Base-by-base conservation (phyloP, 2,888 invertebrate genomes). In the Cerastis leucographa region DNA sequence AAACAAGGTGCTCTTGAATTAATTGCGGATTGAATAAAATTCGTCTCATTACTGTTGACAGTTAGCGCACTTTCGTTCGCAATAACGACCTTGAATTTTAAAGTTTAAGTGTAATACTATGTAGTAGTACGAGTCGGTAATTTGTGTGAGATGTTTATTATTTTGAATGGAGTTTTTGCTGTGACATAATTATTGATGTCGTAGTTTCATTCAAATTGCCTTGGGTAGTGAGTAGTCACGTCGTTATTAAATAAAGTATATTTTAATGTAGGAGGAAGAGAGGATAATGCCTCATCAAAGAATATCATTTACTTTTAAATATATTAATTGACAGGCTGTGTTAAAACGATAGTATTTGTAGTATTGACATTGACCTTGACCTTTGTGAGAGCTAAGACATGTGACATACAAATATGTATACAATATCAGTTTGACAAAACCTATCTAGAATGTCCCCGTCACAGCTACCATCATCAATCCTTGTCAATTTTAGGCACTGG, bases 1-100 rank as follows among this genome's bases (percentile, higher is more conserved):
- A 80, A 78, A 84, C 84, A 69, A 75, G 85, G 80, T 77, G 85
- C 76, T 80, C 83, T 86, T 82, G 82, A 87, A 87, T 81, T 85
- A 64, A 78, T 86, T 85, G 29, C 70, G 40, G 51, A 83, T 79
- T 84, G 82, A 79, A 89, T 83, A 81, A 75, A 86, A 79, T 84
- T 75, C 71, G 40, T 76, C 73, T 78, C 70, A 85, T 81, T 81
- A 76, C 25, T 49, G 56, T 59, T 66, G 65, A 54, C 70, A 71
- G 44, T 56, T 46, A n/a, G 54, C 46, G 71, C 25, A 86, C 84
- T 84, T 84, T 86, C 80, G 56, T 79, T 78, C 61, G 69, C 65
- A 54, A 66, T 76, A 42, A 67, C 19, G 68, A 69, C 87, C 87
- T 80, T 88, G 87, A 71, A 69, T 71, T 71, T 78, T 81, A 78